Evolutionary conservation across 2,888 invertebrate species (phyloP).

Genomic region (Ochropacha duplaris): DNA sequence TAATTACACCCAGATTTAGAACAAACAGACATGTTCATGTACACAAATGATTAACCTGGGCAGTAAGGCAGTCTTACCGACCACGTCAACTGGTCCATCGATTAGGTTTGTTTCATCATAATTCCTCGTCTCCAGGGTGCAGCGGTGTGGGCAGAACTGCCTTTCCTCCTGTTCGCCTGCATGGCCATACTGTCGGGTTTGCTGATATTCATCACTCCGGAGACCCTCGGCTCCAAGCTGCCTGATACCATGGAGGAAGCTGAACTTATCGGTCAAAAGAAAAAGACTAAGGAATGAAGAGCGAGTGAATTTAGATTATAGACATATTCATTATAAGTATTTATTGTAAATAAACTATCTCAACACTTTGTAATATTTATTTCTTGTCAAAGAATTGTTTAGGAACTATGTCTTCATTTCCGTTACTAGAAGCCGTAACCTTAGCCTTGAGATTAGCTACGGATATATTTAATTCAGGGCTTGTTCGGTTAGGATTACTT

Average conservation of each 20-base stretch:
- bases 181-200: constrained; percentile 77
- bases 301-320: not conserved
- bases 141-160: constrained; percentile 63
- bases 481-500: too few species aligned
- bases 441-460: too few species aligned
- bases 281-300: not conserved
- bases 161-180: constrained; percentile 79
- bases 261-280: constrained; percentile 11
- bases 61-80: too few species aligned
- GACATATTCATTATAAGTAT: not conserved
- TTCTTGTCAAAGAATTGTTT: too few species aligned
- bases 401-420: too few species aligned
- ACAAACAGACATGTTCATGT: too few species aligned
- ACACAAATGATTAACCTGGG: too few species aligned
- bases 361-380: too few species aligned
- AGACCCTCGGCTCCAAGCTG: constrained; percentile 74
- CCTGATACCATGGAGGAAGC: constrained; percentile 81
- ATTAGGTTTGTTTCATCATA: not conserved
- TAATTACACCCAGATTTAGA: too few species aligned
- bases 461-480: too few species aligned
- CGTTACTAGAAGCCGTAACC: too few species aligned
- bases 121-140: constrained; percentile 37
- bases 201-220: constrained; percentile 77
- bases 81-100: too few species aligned
- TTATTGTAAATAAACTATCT: not conserved